Conservation (phyloP, 2,113 vertebrate species). For the Azemiops feae region DNA sequence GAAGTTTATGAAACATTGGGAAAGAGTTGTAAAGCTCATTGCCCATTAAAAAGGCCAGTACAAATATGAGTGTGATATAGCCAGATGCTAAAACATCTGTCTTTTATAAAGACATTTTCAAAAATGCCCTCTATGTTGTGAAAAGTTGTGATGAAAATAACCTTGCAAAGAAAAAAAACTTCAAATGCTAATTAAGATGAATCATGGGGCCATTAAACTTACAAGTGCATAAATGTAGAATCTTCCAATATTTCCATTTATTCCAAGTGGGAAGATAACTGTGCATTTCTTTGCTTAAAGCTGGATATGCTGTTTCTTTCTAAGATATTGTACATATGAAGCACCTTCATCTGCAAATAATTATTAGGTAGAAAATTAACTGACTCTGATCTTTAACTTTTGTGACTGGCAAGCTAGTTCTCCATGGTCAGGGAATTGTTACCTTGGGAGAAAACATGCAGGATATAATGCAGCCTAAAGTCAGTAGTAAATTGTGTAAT, state of each 20-base stretch:
- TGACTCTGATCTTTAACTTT: neutral
- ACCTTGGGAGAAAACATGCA: neutral
- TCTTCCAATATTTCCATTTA: neutral
- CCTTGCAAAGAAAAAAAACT: neutral
- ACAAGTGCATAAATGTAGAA: neutral
- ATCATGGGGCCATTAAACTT: neutral
- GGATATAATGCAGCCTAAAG: neutral
- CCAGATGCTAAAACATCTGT: neutral
- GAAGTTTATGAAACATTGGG: neutral
- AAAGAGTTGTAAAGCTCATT: neutral
- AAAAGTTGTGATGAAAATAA: neutral
- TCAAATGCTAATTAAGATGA: neutral
- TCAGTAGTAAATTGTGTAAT: neutral
- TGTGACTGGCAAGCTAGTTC: neutral
- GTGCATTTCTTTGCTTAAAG: neutral
- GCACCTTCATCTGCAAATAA: neutral
- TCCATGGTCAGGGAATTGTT: neutral
- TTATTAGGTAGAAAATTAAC: neutral
- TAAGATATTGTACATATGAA: neutral
- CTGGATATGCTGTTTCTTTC: neutral
- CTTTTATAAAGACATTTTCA: neutral
- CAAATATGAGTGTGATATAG: neutral
- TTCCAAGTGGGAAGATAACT: neutral
- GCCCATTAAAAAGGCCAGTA: neutral
- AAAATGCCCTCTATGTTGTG: neutral